These are phyloP conservation scores for Cheilosia grossa DNA, from an alignment of 2,888 invertebrate genomes.

Conservation along the genomic window DNA sequence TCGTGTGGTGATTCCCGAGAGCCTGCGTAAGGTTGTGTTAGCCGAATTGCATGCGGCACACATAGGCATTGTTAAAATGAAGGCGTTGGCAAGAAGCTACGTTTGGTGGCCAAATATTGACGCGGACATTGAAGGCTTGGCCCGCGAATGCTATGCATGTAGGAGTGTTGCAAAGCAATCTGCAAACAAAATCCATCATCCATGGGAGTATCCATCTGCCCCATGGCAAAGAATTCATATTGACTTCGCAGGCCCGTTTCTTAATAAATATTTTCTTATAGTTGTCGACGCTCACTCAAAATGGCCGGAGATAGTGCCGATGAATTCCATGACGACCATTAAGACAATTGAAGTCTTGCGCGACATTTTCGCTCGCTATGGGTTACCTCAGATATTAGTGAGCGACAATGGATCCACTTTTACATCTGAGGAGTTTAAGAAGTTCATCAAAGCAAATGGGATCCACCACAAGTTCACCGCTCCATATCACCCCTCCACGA, in stretches of 20 bases:
- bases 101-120: slow-evolving; percentile 40
- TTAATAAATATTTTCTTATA: slow-evolving; percentile 33
- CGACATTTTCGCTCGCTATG: neutral
- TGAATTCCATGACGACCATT: no score
- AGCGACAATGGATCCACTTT: no score
- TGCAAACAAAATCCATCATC: slow-evolving; percentile 1
- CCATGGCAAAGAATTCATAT: slow-evolving; percentile 27
- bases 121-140: slow-evolving; percentile 15
- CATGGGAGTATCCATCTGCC: slow-evolving; percentile 29
- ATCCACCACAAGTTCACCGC: slow-evolving; percentile 1
- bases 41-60: slow-evolving; percentile 18
- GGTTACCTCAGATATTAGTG: no score
- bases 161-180: slow-evolving; percentile 4
- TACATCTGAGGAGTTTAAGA: no score
- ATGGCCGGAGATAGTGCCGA: no score
- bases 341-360: neutral
- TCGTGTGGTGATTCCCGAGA: slow-evolving; percentile 16
- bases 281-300: neutral
- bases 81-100: slow-evolving; percentile 21
- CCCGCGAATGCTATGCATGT: slow-evolving; percentile 27
- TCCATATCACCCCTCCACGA: slow-evolving; percentile 57
- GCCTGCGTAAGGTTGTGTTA: neutral
- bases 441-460: neutral
- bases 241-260: slow-evolving; percentile 30
- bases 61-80: slow-evolving; percentile 35